Evolutionary conservation across 2,113 vertebrate genomes (phyloP).

Genomic region (Ammodytes dubius): DNA sequence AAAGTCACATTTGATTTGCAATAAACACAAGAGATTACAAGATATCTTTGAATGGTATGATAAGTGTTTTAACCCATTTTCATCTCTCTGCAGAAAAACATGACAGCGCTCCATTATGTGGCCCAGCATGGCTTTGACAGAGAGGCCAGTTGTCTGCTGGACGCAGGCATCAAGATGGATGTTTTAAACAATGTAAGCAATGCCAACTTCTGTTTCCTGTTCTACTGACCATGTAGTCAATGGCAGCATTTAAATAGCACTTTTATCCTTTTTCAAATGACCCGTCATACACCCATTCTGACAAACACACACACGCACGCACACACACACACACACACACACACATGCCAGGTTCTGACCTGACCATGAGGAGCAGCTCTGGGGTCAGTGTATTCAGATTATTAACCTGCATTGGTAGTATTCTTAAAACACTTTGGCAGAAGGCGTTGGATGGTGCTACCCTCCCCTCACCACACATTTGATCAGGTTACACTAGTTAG

Average conservation of each 20-base stretch:
- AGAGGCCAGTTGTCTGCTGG: constrained; percentile 83
- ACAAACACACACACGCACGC: no score
- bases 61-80: background rate
- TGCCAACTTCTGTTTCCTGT: background rate
- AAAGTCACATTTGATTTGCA: background rate
- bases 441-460: background rate
- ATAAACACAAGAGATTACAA: background rate
- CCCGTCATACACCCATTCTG: no score
- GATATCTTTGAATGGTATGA: background rate
- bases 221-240: background rate
- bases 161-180: constrained; percentile 82
- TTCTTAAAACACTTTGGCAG: background rate
- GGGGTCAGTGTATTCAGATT: background rate
- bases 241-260: background rate
- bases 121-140: constrained; percentile 83
- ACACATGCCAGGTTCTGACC: no score
- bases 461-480: background rate
- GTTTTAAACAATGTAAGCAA: constrained; percentile 87
- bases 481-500: background rate
- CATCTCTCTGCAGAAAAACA: constrained; percentile 81
- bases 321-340: no score
- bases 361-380: no score
- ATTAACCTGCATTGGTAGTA: background rate
- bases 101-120: constrained; percentile 89
- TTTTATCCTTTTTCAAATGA: no score